These are phyloP conservation scores for Apis laboriosa DNA, from an alignment of 1,140 invertebrate genomes.

Conservation along the genomic window DNA sequence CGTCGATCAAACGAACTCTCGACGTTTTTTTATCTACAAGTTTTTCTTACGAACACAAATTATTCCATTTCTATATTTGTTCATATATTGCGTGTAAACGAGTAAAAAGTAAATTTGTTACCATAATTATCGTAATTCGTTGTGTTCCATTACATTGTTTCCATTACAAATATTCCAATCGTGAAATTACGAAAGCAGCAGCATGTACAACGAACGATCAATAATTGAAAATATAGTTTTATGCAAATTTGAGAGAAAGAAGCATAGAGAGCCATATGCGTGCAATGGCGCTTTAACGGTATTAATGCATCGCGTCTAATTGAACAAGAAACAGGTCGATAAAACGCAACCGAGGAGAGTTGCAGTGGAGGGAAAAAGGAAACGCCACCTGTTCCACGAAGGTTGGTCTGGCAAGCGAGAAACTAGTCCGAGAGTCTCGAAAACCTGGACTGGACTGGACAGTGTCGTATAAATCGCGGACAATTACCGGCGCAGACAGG, in stretches of 20 bases:
- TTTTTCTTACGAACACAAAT: too few species aligned
- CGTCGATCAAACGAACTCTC: too few species aligned
- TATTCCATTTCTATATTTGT: too few species aligned
- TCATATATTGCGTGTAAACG: too few species aligned
- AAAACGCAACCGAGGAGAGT: neutral
- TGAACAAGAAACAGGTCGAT: neutral
- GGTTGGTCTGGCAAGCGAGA: neutral
- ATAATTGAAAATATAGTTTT: neutral
- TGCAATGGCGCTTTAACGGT: constrained; percentile 1
- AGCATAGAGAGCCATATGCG: neutral
- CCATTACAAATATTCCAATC: too few species aligned
- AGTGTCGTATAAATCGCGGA: constrained; percentile 36
- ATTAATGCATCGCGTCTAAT: constrained; percentile 4
- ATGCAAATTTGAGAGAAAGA: neutral
- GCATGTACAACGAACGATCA: neutral
- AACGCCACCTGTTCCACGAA: constrained; percentile 18
- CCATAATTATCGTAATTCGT: too few species aligned
- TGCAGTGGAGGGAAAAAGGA: neutral
- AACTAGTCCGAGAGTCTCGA: constrained; percentile 11
- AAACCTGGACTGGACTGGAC: constrained; percentile 18
- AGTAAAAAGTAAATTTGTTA: too few species aligned
- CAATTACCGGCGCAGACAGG: constrained; percentile 30
- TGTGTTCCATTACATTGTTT: too few species aligned
- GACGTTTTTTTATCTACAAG: too few species aligned
- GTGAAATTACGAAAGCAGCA: neutral